Evolutionary conservation across 2,113 vertebrate species (phyloP).

Genomic region (Furnarius figulus): DNA sequence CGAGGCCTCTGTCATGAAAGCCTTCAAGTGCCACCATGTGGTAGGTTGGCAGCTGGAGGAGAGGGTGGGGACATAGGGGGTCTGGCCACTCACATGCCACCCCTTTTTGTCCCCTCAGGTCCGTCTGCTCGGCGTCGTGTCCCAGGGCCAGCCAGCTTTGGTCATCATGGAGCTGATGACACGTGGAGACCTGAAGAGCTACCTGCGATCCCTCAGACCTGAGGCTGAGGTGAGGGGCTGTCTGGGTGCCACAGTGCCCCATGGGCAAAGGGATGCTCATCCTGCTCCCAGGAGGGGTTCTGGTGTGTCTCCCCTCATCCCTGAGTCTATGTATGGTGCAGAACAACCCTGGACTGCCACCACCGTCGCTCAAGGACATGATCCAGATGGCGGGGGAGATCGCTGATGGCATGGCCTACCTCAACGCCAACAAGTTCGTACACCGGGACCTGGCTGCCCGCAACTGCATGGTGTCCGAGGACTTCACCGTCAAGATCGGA

Average conservation of each 20-base stretch:
- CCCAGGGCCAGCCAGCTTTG: conserved; percentile 80
- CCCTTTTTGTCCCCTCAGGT: conserved; percentile 54
- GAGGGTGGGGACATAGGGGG: rapidly evolving
- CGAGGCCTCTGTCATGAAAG: conserved; percentile 85
- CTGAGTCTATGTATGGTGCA: neutral
- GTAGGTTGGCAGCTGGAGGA: conserved; percentile 30
- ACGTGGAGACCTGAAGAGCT: conserved; percentile 80
- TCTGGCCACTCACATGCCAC: rapidly evolving
- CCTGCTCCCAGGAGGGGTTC: rapidly evolving
- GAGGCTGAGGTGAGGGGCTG: conserved; percentile 76
- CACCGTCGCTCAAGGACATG: conserved; percentile 72
- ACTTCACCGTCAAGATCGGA: conserved; percentile 83
- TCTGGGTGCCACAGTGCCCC: rapidly evolving
- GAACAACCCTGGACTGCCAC: conserved; percentile 74
- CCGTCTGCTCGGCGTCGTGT: conserved; percentile 79
- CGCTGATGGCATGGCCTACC: conserved; percentile 83
- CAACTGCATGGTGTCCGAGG: conserved; percentile 86
- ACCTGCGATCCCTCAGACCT: conserved; percentile 75
- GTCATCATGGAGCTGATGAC: conserved; percentile 88
- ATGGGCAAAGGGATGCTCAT: rapidly evolving
- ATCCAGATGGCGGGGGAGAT: conserved; percentile 85
- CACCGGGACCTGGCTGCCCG: conserved; percentile 82
- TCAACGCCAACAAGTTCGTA: conserved; percentile 83
- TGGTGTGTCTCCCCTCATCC: rapidly evolving
- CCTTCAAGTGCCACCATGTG: conserved; percentile 83